Conservation (phyloP, 2,888 invertebrate genomes). For the Noctuana brunneofusca region DNA sequence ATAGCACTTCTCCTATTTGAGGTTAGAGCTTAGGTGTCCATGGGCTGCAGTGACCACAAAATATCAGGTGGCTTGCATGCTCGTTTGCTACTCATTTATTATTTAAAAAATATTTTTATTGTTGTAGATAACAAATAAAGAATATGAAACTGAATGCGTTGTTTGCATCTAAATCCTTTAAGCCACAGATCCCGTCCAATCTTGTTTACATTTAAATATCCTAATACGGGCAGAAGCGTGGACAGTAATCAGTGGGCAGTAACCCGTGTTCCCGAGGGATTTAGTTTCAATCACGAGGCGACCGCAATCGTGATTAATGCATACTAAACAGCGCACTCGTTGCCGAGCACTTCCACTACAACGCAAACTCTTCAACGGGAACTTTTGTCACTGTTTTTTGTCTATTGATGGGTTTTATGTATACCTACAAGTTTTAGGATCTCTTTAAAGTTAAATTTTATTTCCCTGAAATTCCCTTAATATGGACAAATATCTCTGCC, state of each 20-base stretch:
- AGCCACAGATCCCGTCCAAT: conserved; percentile 22
- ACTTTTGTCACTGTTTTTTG: too few species aligned
- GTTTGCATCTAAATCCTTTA: conserved; percentile 3
- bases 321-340: conserved; percentile 73
- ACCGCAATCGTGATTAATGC: conserved; percentile 75
- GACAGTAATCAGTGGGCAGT: conserved; percentile 70
- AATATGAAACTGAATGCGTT: neutral
- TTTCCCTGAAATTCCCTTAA: too few species aligned
- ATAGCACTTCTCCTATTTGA: too few species aligned
- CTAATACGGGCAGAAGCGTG: conserved; percentile 61
- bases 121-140: neutral
- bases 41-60: too few species aligned
- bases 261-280: conserved; percentile 66
- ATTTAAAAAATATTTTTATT: too few species aligned
- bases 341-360: conserved; percentile 27
- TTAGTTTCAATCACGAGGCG: conserved; percentile 78
- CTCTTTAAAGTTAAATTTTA: too few species aligned
- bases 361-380: neutral
- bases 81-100: too few species aligned
- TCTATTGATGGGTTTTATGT: too few species aligned
- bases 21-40: too few species aligned
- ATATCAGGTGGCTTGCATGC: too few species aligned
- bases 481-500: too few species aligned
- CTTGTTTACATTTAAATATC: conserved; percentile 63
- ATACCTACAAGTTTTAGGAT: too few species aligned